Percentiles rank a stretch among this genome's conserved stretches.
These are phyloP conservation scores for Aphidius colemani DNA, from an alignment of 2,888 invertebrate species.

Conservation along the genomic window DNA sequence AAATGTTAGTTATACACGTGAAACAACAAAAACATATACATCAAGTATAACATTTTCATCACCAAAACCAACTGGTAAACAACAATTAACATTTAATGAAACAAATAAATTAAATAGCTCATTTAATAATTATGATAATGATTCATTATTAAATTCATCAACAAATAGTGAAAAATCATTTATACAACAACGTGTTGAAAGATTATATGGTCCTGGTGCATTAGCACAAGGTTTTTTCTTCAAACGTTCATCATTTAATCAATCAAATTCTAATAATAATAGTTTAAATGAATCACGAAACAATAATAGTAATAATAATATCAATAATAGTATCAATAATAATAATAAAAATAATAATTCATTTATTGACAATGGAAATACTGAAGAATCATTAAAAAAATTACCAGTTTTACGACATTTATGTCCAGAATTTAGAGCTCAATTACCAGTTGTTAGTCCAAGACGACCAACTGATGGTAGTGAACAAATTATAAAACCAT, in stretches of 20 bases:
- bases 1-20: slow-evolving; percentile 38
- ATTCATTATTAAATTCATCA: slow-evolving; percentile 42
- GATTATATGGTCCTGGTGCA: slow-evolving; percentile 86
- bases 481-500: slow-evolving; percentile 54
- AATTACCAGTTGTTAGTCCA: slow-evolving; percentile 69
- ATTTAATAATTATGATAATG: slow-evolving; percentile 38
- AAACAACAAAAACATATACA: slow-evolving; percentile 46
- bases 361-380: slow-evolving; percentile 46
- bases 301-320: slow-evolving; percentile 40
- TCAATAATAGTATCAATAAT: slow-evolving; percentile 19
- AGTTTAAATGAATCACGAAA: slow-evolving; percentile 44
- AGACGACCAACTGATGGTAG: slow-evolving; percentile 55
- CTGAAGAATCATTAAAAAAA: slow-evolving; percentile 57
- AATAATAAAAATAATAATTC: slow-evolving; percentile 52
- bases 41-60: slow-evolving; percentile 47
- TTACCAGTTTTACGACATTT: slow-evolving; percentile 83
- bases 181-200: slow-evolving; percentile 86
- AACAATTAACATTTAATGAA: slow-evolving; percentile 46
- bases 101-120: slow-evolving; percentile 50
- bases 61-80: slow-evolving; percentile 46
- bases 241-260: slow-evolving; percentile 47
- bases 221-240: slow-evolving; percentile 81
- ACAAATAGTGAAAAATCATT: slow-evolving; percentile 66
- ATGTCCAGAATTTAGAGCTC: slow-evolving; percentile 84
- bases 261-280: slow-evolving; percentile 52